Percentiles rank a stretch among this genome's conserved stretches.
Evolutionary conservation across 1,140 invertebrate genomes (phyloP).

Genomic region (Drosophila parabipectinata): DNA sequence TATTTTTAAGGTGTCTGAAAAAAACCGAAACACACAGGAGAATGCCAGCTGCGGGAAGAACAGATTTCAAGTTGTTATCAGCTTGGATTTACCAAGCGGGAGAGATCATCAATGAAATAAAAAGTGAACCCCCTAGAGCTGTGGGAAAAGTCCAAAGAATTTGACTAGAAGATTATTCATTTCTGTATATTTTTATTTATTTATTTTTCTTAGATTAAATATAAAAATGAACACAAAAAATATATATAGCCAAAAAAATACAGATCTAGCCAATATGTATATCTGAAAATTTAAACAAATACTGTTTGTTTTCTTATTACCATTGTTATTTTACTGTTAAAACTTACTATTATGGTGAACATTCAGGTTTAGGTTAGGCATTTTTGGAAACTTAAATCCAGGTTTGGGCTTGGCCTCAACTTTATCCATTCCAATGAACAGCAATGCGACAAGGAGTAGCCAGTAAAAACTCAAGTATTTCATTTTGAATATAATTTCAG

Average conservation of each 20-base stretch:
- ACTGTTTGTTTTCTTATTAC: no score
- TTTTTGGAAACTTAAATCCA: background rate
- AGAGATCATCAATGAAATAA: conserved; percentile 11
- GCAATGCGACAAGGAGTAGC: background rate
- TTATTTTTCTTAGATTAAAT: background rate
- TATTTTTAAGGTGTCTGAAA: conserved; percentile 1
- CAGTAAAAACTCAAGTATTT: background rate
- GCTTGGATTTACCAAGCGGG: conserved; percentile 29
- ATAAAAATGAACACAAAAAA: background rate
- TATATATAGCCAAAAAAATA: background rate
- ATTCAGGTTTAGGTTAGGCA: background rate
- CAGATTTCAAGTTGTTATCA: conserved; percentile 31
- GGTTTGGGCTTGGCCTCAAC: background rate
- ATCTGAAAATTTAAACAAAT: background rate
- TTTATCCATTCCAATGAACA: background rate
- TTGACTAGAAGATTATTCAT: conserved; percentile 5
- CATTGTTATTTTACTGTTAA: background rate
- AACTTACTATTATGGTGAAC: conserved; percentile 3
- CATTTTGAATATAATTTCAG: background rate
- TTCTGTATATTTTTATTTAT: background rate
- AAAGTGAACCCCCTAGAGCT: conserved; percentile 49
- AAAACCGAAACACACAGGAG: background rate
- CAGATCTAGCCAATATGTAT: background rate
- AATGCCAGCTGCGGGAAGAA: conserved; percentile 15
- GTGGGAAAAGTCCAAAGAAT: conserved; percentile 9